Percentiles rank a stretch among this genome's conserved stretches.
phyloP scores from a whole-genome alignment of 2,797 vertebrate genomes.

The Diceros bicornis region DNA sequence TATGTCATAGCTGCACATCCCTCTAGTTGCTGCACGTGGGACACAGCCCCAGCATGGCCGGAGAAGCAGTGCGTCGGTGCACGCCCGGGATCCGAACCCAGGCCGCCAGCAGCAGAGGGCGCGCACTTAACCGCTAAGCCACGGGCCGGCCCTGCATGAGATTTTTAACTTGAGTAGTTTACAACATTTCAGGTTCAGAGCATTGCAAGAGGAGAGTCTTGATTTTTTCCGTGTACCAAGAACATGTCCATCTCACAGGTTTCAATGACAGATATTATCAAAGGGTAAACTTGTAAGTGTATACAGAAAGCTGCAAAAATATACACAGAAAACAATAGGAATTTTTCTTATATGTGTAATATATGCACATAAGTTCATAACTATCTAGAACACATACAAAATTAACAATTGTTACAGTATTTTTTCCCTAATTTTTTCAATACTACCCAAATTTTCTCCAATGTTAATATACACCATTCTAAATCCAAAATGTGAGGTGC shows the following conservation, averaged over 20 bases:
- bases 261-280: not conserved
- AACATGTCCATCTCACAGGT: not conserved
- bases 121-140: no score
- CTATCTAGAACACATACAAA: not conserved
- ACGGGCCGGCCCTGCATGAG: no score
- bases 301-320: not conserved
- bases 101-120: no score
- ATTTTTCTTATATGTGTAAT: no score
- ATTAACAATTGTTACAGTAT: rapidly evolving
- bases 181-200: not conserved
- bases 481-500: not conserved
- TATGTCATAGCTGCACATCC: no score
- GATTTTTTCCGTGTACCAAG: not conserved
- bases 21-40: no score
- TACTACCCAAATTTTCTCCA: not conserved
- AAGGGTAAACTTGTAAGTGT: not conserved
- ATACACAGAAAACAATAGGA: rapidly evolving
- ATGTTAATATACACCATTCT: not conserved
- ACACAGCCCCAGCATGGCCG: no score
- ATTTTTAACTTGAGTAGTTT: not conserved
- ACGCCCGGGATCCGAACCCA: no score
- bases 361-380: rapidly evolving
- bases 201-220: not conserved
- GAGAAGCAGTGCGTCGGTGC: no score
- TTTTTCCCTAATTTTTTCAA: not conserved